Base-by-base conservation (phyloP, 2,113 vertebrate genomes). In the Oncorhynchus tshawytscha region DNA sequence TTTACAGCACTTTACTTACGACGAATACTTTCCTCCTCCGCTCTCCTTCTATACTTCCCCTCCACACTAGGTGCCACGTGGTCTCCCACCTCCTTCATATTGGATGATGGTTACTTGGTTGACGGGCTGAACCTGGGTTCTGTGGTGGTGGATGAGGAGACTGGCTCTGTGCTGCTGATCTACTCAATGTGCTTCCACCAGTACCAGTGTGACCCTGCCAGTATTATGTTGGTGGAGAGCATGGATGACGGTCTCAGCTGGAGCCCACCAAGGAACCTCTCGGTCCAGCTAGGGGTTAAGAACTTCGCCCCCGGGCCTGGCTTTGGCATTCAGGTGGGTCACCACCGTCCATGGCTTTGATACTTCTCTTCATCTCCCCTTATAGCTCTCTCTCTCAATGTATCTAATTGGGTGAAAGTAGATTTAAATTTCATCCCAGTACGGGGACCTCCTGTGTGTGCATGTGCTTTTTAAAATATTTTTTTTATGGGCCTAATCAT, bases 71-170 rank as follows among this genome's bases (percentile, higher is more conserved):
- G 96, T 66, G 86, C 85, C 78, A 97, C 95, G 0, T 97, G 96
- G 96, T 94, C 94, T 4, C 93, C 95, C 0, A 95, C 94, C 1
- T 77, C 84, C 1, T 97, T 96, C 81, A 94, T 97, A 2, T 79
- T 94, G 1, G 91, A 97, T 0, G 96, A 97, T 1, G 94, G 92
- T 4, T 20, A 29, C 0, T 1, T 49, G 2, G 4, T 48, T 0
- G 95, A 97, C 0, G 96, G 96, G 3, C 90, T 97, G 73, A 97
- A 95, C 84, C 87, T 97, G 67, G 96, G 96, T 27, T 91, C 94
- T 0, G 95, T 96, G 74, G 94, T 96, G 81, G 94, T 92, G 68
- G 96, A 97, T 1, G 78, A 85, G 18, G 91, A 93, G n/a, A 84
- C 73, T 0, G 89, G 87, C 5, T 84, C 86, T 0, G 88, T 97